Evolutionary conservation across 2,113 vertebrate genomes (phyloP).

Genomic region (Gorsachius goisagi): DNA sequence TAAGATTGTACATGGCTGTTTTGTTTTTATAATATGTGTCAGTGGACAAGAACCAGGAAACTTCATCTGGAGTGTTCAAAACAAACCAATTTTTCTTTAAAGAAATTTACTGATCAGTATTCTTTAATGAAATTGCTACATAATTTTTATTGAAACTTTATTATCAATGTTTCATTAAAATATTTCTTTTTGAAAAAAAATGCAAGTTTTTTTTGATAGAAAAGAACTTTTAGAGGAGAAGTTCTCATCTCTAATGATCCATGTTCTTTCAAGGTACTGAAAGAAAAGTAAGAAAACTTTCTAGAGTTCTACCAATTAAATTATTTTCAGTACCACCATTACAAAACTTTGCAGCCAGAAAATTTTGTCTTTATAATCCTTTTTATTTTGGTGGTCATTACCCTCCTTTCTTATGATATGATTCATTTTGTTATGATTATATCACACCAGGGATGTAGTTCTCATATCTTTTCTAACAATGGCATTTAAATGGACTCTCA

Average conservation of each 20-base stretch:
- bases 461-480: neutral
- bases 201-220: neutral
- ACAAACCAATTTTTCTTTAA: neutral
- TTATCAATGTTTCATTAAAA: neutral
- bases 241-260: neutral
- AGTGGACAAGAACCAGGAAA: neutral
- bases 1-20: neutral
- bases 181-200: neutral
- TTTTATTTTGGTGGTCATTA: accelerated
- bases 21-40: neutral
- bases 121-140: neutral
- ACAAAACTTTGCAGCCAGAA: neutral
- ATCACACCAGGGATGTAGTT: neutral
- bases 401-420: neutral
- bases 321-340: neutral
- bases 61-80: neutral
- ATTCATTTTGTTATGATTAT: neutral
- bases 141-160: neutral
- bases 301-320: neutral
- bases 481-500: neutral
- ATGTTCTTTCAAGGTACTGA: neutral
- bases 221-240: neutral
- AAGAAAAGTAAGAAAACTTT: neutral
- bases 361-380: neutral
- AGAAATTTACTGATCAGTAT: neutral